These are phyloP conservation scores for Dermochelys coriacea DNA, from an alignment of 2,797 vertebrate species.

Conservation along the genomic window DNA sequence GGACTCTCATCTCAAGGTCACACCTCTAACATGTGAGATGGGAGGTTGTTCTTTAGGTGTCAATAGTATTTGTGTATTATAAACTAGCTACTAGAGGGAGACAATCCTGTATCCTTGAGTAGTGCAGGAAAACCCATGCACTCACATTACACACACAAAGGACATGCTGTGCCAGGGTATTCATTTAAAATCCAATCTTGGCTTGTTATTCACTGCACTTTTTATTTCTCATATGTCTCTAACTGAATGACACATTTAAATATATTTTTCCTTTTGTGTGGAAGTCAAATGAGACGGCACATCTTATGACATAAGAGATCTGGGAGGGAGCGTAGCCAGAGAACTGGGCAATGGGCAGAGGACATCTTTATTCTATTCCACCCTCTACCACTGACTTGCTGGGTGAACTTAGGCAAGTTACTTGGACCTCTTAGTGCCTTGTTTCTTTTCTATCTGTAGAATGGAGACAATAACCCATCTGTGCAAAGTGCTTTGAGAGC, in stretches of 20 bases:
- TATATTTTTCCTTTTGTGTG: background rate
- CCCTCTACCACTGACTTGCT: background rate
- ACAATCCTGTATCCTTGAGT: background rate
- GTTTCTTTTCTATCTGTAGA: background rate
- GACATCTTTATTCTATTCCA: background rate
- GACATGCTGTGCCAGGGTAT: background rate
- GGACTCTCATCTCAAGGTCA: background rate
- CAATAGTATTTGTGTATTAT: background rate
- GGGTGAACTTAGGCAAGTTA: background rate
- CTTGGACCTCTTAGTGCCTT: background rate
- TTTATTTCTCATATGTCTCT: background rate
- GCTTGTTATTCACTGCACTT: background rate
- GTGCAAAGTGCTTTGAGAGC: background rate
- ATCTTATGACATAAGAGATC: background rate
- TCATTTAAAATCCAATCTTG: background rate
- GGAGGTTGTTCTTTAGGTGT: background rate
- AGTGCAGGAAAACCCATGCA: background rate
- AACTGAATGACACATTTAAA: background rate
- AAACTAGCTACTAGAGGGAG: background rate
- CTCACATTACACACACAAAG: accelerated
- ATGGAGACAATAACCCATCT: background rate
- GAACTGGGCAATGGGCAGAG: background rate
- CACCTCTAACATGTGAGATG: accelerated
- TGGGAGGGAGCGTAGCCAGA: background rate
- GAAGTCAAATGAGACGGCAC: background rate